phyloP scores from a whole-genome alignment of 2,113 vertebrate genomes.

The Tachycineta bicolor region DNA sequence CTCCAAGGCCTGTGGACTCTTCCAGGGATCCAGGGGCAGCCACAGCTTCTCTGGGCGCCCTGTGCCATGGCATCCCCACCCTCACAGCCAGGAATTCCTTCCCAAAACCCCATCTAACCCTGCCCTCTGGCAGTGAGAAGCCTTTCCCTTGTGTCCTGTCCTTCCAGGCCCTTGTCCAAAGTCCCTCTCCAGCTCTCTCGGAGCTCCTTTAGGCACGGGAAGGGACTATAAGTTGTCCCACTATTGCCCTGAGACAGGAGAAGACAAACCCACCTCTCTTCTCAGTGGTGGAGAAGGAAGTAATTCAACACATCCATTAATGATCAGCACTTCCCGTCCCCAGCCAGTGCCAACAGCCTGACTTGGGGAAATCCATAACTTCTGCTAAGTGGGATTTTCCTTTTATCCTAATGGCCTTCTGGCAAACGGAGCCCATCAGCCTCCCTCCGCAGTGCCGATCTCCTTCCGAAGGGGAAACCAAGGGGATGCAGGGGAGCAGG shows the following conservation, averaged over 20 bases:
- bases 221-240: not conserved
- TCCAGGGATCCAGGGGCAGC: not conserved
- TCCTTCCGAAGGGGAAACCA: not conserved
- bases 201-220: not conserved
- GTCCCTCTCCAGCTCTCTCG: not conserved
- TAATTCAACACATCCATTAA: not conserved
- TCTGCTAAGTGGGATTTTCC: not conserved
- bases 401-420: not conserved
- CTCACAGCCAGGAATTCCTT: not conserved
- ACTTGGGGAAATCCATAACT: not conserved
- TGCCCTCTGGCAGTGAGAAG: not conserved
- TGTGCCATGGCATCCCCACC: not conserved
- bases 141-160: not conserved
- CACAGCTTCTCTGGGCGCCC: not conserved
- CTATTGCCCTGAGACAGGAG: not conserved
- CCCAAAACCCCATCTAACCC: no score
- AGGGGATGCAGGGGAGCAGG: not conserved
- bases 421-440: not conserved
- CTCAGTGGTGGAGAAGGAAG: not conserved
- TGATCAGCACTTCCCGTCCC: not conserved
- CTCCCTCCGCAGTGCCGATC: fast-evolving
- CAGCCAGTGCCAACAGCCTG: not conserved
- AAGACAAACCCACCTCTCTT: not conserved
- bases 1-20: fast-evolving
- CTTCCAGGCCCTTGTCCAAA: not conserved